Evolutionary conservation across 2,888 invertebrate species (phyloP), one percentile per base, ranked within the genome.

Genomic region (Craniophora ligustri): DNA sequence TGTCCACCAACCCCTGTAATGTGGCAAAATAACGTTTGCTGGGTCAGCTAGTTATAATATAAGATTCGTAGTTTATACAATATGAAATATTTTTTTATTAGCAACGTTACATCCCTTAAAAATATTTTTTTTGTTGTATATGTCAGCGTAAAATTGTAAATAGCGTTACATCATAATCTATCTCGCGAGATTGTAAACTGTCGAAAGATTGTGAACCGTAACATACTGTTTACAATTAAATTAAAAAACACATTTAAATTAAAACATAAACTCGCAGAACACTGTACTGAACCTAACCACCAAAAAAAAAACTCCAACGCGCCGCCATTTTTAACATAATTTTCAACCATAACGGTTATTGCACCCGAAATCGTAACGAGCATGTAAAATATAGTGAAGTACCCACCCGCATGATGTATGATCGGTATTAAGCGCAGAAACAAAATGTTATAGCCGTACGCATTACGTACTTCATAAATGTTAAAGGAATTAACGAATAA

Each of bases 361-460:
- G 65, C 73, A 71, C 71, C 80, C 77, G 64, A 77, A 79, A 78
- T 65, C 55, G 69, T 78, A 84, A 85, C 84, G 82, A 85, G 80
- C 66, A 41, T 56, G 73, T 81, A 78, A 85, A 76, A 82, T 79
- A 85, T 85, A 74, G 78, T 67, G 23, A 36, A 62, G 68, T 51
- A 55, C 48, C 57, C 68, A 63, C 65, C 60, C 49, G 38, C 59
- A 78, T 83, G 79, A 82, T 80, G 65, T 74, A 84, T 78, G 74
- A 63, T 42, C 61, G 40, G 72, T 75, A 82, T 82, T 81, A 74
- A 63, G 59, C 36, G 50, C 48, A 54, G 46, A 16, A 53, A 62
- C 66, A 58, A 54, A 60, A 67, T 67, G 67, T 42, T 60, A 54
- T 31, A 54, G 39, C 53, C 53, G 31, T 39, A 26, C 36, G 47